phyloP scores from a whole-genome alignment of 2,888 invertebrate genomes.

The Phyllotreta striolata region DNA sequence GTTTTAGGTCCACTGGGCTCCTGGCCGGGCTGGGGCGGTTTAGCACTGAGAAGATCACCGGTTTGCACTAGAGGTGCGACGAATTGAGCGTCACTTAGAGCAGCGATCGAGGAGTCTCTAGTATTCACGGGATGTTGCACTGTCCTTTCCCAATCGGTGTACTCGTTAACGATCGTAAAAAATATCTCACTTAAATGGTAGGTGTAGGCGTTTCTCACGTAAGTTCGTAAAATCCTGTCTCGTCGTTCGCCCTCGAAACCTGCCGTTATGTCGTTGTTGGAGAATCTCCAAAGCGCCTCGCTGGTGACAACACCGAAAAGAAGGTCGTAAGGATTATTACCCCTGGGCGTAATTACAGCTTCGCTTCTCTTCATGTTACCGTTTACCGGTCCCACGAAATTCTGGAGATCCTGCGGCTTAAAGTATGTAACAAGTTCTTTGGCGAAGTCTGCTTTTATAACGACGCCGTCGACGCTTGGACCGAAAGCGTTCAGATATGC shows the following conservation, averaged over 20 bases:
- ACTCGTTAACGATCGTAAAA: slow-evolving; percentile 95
- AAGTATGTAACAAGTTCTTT: slow-evolving; percentile 80
- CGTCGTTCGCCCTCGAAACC: slow-evolving; percentile 89
- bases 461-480: slow-evolving; percentile 95
- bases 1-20: slow-evolving; percentile 76
- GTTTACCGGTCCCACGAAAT: slow-evolving; percentile 69
- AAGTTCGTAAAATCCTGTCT: slow-evolving; percentile 87
- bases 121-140: slow-evolving; percentile 89
- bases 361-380: slow-evolving; percentile 70
- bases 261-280: slow-evolving; percentile 80
- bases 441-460: slow-evolving; percentile 87
- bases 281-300: slow-evolving; percentile 92
- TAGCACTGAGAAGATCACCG: slow-evolving; percentile 80
- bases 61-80: slow-evolving; percentile 90
- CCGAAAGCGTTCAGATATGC: slow-evolving; percentile 89
- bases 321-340: slow-evolving; percentile 79
- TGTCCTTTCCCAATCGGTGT: slow-evolving; percentile 96
- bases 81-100: slow-evolving; percentile 92
- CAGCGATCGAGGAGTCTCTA: slow-evolving; percentile 87
- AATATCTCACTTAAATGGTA: slow-evolving; percentile 97
- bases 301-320: slow-evolving; percentile 91
- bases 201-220: slow-evolving; percentile 93
- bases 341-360: slow-evolving; percentile 66
- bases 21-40: slow-evolving; percentile 68
- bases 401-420: slow-evolving; percentile 70